Base-by-base conservation (phyloP, 2,797 vertebrate species). In the Acrossocheilus wenchowensis region DNA sequence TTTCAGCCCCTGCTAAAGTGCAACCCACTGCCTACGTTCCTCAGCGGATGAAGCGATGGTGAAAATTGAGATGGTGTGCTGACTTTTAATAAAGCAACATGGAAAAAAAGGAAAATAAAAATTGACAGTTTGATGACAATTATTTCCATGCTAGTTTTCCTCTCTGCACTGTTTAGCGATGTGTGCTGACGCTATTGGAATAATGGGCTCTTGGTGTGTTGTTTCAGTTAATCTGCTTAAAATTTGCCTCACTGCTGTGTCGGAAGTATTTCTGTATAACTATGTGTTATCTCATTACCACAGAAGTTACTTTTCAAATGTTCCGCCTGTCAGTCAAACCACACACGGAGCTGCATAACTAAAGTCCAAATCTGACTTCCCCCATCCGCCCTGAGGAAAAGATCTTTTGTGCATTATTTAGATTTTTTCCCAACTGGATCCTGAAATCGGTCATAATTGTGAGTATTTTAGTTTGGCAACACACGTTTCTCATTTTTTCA, bases 81-180 rank as follows among this genome's bases (percentile, higher is more conserved):
- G 83, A 23, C 14, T 82, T 57, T 62, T 73, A 45, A 87, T 74
- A 52, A 45, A 72, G 43, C 30, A 41, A 54, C 34, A 54, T 0
- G 8, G 34, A 77, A 75, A 66, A 66, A 50, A 41, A 54, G 41
- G 39, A 21, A 36, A 78, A 36, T 34, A 36, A 19, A 39, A 81
- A 50, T 78, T 86, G 81, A 82, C 82, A 84, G 81, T 66, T 79
- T 86, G 75, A 87, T 78, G 79, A 82, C 87, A 69, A 79, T 87
- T 89, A 87, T 89, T 90, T 87, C 82, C 86, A 90, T 66, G 83
- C 87, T 85, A 71, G 60, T 80, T 79, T 85, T 48, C 52, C 17
- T 48, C 48, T 21, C 52, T 62, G 50, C 48, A n/a, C 6, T 66
- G 80, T 75, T 50, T 34, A 73, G 73, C 36, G 36, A 74, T 75